Evolutionary conservation across 2,888 invertebrate genomes (phyloP), one percentile per base, ranked within the genome.

Genomic region (Pseudococcus longispinus): DNA sequence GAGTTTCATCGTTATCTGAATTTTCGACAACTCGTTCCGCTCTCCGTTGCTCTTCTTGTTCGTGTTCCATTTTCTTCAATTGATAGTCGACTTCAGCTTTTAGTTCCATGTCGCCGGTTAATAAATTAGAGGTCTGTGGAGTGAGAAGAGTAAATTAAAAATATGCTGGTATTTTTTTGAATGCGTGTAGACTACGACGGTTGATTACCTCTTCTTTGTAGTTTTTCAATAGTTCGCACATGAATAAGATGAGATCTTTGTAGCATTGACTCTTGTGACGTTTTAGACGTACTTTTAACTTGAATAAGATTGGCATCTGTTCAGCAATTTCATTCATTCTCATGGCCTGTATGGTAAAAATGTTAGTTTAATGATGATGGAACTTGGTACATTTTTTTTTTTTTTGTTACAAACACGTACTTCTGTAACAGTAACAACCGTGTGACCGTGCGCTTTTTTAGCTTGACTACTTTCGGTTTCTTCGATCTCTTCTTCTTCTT

Each of bases 401-500:
- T 80, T 74, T 5, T n/a, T n/a, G n/a, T n/a, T 4, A 37, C 37
- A 42, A 80, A 42, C 20, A 46, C 70, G n/a, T 86, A 86, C 86
- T 77, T 86, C 86, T 29, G 74, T 86, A 0, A 86, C 46, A 11
- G 18, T 80, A 51, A 42, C 84, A 29, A 55, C 86, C 5, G 44
- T 44, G 13, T 84, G 84, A 20, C 86, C 29, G 13, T 84, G 84
- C 13, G 80, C 29, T 80, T 86, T 86, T 55, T 77, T 86, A 26
- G 77, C 77, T 8, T 86, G 77, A 26, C 32, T 86, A 3, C 8
- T 18, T 42, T 42, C 77, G 9, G 77, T 15, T 26, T 86, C 86
- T 80, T 86, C 86, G n/a, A 86, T 86, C 15, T 86, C 86, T 32
- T 86, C 86, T 26, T 86, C 86, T 44, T 86, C 86, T 46, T 44